Evolutionary conservation across 1,140 invertebrate genomes (phyloP).

Genomic region (Diploscapter pachys): DNA sequence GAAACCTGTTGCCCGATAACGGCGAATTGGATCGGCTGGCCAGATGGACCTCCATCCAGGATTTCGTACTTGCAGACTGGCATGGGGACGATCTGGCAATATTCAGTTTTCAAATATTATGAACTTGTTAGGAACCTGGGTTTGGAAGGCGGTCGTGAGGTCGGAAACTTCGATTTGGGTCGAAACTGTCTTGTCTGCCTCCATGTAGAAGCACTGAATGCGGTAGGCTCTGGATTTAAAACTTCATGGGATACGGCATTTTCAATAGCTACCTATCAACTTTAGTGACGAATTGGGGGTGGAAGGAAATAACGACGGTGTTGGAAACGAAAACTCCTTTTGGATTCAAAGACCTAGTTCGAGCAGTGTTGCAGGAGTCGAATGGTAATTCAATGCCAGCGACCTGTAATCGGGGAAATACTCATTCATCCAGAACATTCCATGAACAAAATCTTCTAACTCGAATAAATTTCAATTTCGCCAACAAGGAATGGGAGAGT

Average conservation of each 20-base stretch:
- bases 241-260: background rate
- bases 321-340: constrained; percentile 38
- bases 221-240: constrained; percentile 33
- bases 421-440: no score
- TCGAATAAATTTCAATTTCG: no score
- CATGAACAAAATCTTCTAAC: no score
- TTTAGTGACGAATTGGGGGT: constrained; percentile 43
- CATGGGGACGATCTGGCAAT: constrained; percentile 35
- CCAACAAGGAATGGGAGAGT: no score
- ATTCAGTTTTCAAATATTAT: background rate
- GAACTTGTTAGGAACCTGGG: background rate
- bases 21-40: constrained; percentile 40
- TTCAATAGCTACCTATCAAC: constrained; percentile 34
- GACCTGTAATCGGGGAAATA: constrained; percentile 4
- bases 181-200: constrained; percentile 41
- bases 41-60: constrained; percentile 41
- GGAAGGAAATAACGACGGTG: constrained; percentile 41
- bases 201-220: constrained; percentile 44
- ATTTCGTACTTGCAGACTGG: constrained; percentile 43
- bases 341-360: constrained; percentile 41
- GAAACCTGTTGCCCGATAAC: constrained; percentile 36
- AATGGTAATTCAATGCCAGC: constrained; percentile 37
- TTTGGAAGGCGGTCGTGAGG: constrained; percentile 37
- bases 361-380: constrained; percentile 34
- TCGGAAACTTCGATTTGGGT: constrained; percentile 34